These are phyloP conservation scores for Thomomys bottae DNA, from an alignment of 2,113 vertebrate species.

Conservation along the genomic window DNA sequence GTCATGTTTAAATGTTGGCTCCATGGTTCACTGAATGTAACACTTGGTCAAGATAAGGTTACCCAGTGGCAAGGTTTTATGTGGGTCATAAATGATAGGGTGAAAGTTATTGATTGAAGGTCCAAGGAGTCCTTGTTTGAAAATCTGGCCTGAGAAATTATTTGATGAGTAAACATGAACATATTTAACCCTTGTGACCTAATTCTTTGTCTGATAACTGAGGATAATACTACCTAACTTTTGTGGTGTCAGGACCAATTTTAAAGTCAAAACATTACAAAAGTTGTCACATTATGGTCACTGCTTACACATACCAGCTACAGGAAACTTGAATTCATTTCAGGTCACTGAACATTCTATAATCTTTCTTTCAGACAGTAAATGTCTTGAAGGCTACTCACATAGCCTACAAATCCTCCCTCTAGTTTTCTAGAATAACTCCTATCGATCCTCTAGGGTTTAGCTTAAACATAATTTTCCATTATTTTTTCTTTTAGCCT, in stretches of 20 bases:
- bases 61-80: neutral
- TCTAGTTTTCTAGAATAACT: neutral
- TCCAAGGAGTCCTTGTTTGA: neutral
- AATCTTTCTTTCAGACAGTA: conserved; percentile 26
- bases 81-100: conserved; percentile 32
- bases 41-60: conserved; percentile 50
- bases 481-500: neutral
- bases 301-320: neutral
- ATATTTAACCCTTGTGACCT: conserved; percentile 18
- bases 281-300: neutral
- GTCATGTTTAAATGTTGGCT: conserved; percentile 29
- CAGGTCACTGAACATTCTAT: conserved; percentile 14
- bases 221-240: conserved; percentile 22
- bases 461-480: neutral
- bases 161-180: conserved; percentile 25
- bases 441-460: neutral
- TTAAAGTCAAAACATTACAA: conserved; percentile 40
- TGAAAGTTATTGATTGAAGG: conserved; percentile 47
- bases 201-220: conserved; percentile 60
- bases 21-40: conserved; percentile 27
- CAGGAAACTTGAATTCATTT: conserved; percentile 37
- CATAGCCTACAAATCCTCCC: neutral
- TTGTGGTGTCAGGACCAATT: conserved; percentile 40
- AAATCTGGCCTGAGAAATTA: conserved; percentile 21
- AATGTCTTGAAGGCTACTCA: neutral